A percentile compares a stretch with the other conserved stretches of the same genome.
Conservation (phyloP, 2,888 invertebrate genomes). For the Ashinkailepas kermadecensis region DNA sequence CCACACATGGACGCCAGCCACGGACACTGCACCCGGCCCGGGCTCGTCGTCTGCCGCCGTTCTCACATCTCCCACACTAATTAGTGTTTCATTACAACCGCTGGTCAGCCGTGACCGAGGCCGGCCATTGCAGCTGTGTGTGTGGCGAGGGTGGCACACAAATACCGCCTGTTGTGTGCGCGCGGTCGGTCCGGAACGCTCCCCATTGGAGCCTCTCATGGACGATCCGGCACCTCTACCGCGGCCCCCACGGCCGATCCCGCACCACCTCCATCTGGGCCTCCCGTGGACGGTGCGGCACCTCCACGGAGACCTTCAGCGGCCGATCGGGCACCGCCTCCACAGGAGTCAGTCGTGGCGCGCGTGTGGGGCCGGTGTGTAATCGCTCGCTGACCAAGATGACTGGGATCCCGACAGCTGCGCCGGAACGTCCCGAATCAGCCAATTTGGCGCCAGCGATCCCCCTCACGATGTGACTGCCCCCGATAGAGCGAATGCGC, state of each 20-base stretch:
- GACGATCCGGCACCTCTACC: background rate
- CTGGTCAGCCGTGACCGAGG: background rate
- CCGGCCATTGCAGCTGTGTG: background rate
- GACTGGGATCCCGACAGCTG: background rate
- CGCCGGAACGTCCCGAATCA: background rate
- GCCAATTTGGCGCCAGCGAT: background rate
- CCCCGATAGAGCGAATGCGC: too few relatives aligned
- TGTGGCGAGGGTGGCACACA: background rate
- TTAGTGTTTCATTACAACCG: slow-evolving; percentile 5
- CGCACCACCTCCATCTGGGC: too few relatives aligned
- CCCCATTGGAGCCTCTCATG: background rate
- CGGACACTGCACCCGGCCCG: too few relatives aligned
- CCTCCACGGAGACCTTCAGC: too few relatives aligned
- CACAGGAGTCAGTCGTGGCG: background rate
- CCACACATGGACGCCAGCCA: too few relatives aligned
- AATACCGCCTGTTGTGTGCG: background rate
- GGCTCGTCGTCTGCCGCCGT: too few relatives aligned
- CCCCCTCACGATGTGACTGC: background rate
- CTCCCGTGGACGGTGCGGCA: too few relatives aligned
- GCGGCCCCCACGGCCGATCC: too few relatives aligned
- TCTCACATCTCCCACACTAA: background rate
- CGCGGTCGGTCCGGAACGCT: background rate
- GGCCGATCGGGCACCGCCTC: background rate
- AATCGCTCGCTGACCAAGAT: background rate
- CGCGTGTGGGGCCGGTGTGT: background rate